These are phyloP conservation scores for Micromussa lordhowensis DNA, from an alignment of 92 coral and sea anemone genomes.

Conservation along the genomic window DNA sequence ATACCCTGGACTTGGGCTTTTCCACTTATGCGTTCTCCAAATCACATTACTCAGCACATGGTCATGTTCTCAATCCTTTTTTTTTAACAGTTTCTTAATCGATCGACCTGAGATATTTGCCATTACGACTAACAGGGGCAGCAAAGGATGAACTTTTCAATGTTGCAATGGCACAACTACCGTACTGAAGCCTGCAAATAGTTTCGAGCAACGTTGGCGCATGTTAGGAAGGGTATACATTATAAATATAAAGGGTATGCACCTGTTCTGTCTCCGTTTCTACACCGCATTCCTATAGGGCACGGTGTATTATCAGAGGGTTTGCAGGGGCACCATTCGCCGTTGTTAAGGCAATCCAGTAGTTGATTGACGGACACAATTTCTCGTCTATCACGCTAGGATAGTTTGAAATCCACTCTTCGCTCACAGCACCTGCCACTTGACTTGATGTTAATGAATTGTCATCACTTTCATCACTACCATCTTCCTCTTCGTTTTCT, in stretches of 20 bases:
- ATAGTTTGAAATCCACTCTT: neutral
- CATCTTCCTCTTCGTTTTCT: neutral
- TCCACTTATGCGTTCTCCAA: too few species aligned
- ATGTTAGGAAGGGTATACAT: neutral
- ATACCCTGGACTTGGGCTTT: too few species aligned
- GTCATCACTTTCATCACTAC: neutral
- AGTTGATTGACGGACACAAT: slow-evolving; percentile 2
- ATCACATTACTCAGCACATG: too few species aligned
- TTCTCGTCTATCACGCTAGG: neutral
- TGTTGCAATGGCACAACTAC: neutral
- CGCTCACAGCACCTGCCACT: neutral
- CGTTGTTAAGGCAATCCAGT: slow-evolving; percentile 8
- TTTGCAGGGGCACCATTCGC: slow-evolving; percentile 16
- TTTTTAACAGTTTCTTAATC: too few species aligned
- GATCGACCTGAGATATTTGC: slow-evolving; percentile 7
- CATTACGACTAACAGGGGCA: neutral
- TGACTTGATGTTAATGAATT: neutral
- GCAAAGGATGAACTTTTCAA: neutral
- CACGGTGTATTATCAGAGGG: slow-evolving; percentile 1
- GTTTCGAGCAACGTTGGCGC: neutral
- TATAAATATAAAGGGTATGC: neutral
- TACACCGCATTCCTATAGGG: neutral
- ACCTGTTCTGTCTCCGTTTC: slow-evolving; percentile 11
- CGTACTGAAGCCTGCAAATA: neutral
- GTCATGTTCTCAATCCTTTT: too few species aligned